Percentiles rank a stretch among this genome's conserved stretches.
phyloP scores from a whole-genome alignment of 2,888 invertebrate genomes.

The Sycophila texana region DNA sequence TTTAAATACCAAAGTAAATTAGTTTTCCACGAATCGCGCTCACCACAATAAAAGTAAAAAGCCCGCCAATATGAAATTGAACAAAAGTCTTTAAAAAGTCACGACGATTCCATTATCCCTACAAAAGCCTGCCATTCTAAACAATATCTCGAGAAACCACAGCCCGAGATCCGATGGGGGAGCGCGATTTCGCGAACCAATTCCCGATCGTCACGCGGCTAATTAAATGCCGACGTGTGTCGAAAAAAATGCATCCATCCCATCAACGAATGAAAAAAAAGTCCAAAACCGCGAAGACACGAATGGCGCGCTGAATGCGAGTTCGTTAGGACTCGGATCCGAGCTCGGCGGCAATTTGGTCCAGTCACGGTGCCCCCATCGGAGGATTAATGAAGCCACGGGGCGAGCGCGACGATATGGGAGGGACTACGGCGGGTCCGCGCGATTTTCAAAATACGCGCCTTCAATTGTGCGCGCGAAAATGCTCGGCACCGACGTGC shows the following conservation, averaged over 20 bases:
- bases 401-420: not conserved
- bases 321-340: conserved; percentile 38
- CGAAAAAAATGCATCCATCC: not conserved
- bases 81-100: not conserved
- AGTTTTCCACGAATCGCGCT: too few relatives aligned
- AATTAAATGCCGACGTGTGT: conserved; percentile 25
- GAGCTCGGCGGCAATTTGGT: conserved; percentile 24
- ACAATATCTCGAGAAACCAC: not conserved
- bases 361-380: conserved; percentile 30
- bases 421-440: not conserved
- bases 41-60: not conserved
- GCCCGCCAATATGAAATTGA: not conserved
- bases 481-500: not conserved
- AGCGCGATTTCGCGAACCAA: not conserved
- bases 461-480: not conserved
- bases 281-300: not conserved
- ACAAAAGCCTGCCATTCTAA: not conserved
- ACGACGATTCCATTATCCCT: not conserved
- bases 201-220: conserved; percentile 38
- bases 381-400: conserved; percentile 49
- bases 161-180: not conserved
- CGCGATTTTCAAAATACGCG: conserved; percentile 37
- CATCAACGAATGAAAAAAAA: not conserved
- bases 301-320: conserved; percentile 28
- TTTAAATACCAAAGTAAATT: too few relatives aligned